Conservation (phyloP, 2,113 vertebrate species). For the Poeciliopsis turrubarensis region DNA sequence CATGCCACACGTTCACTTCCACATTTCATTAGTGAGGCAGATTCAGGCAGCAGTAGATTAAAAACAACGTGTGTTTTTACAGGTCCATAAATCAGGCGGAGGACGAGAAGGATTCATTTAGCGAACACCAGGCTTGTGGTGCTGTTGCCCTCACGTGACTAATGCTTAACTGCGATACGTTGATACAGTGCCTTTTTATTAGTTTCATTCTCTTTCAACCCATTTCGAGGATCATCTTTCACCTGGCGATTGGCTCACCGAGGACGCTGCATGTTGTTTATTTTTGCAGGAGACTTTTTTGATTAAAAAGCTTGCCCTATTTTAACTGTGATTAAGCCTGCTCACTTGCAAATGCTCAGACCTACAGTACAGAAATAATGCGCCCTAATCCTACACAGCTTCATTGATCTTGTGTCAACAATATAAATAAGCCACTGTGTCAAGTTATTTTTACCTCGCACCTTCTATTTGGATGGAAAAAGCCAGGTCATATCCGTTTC, state of each 20-base stretch:
- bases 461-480: slow-evolving; percentile 28
- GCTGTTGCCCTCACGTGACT: slow-evolving; percentile 72
- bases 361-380: slow-evolving; percentile 31
- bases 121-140: slow-evolving; percentile 67
- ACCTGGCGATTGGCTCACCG: slow-evolving; percentile 66
- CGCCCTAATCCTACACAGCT: slow-evolving; percentile 34
- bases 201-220: slow-evolving; percentile 71
- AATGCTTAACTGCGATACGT: slow-evolving; percentile 67
- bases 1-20: slow-evolving; percentile 49
- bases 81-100: slow-evolving; percentile 81
- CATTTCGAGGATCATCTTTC: slow-evolving; percentile 64
- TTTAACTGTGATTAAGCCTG: slow-evolving; percentile 39
- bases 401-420: slow-evolving; percentile 32
- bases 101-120: slow-evolving; percentile 80
- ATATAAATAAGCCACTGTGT: slow-evolving; percentile 33
- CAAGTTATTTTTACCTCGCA: slow-evolving; percentile 20
- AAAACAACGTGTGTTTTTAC: slow-evolving; percentile 83
- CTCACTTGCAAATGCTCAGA: slow-evolving; percentile 22
- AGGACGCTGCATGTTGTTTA: slow-evolving; percentile 50
- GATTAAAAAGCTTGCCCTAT: slow-evolving; percentile 27
- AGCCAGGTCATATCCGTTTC: slow-evolving; percentile 34
- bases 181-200: slow-evolving; percentile 77
- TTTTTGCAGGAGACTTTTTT: slow-evolving; percentile 47
- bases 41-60: slow-evolving; percentile 81
- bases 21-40: slow-evolving; percentile 75